These are phyloP conservation scores for Aethes cnicana DNA, from an alignment of 2,888 invertebrate species.

Conservation along the genomic window DNA sequence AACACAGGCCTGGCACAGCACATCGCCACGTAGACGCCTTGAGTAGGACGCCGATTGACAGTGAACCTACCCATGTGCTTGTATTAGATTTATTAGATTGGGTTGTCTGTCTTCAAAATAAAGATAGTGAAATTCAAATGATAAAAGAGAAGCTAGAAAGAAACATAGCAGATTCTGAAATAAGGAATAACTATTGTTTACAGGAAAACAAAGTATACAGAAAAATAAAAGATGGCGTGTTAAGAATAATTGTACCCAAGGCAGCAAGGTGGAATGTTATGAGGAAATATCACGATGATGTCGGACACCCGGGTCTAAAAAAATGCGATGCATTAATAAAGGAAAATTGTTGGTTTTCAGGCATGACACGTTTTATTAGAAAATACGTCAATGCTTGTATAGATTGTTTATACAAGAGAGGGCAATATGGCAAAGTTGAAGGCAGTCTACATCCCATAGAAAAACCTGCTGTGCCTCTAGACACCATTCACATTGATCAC, in stretches of 20 bases:
- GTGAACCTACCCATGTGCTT: background rate
- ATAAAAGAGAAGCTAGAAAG: background rate
- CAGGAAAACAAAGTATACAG: background rate
- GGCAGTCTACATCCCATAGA: conserved; percentile 35
- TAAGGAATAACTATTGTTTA: background rate
- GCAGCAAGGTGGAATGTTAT: background rate
- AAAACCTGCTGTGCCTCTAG: conserved; percentile 36
- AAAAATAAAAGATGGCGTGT: background rate
- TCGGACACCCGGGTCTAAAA: conserved; percentile 32
- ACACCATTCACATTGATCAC: conserved; percentile 43
- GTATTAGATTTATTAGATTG: background rate
- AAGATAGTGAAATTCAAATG: background rate
- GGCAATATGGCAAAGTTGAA: conserved; percentile 26
- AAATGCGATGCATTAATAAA: conserved; percentile 31
- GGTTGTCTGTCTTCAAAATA: background rate
- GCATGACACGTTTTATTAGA: conserved; percentile 29
- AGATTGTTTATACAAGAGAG: conserved; percentile 31
- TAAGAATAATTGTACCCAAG: background rate
- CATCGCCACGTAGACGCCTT: background rate
- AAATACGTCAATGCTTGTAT: conserved; percentile 30
- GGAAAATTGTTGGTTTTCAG: conserved; percentile 34
- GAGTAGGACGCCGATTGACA: background rate
- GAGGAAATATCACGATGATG: conserved; percentile 3
- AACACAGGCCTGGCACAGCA: background rate
- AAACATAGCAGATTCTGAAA: background rate